Evolutionary conservation across 2,888 invertebrate genomes (phyloP), one percentile per base, ranked within the genome.

Genomic region (Eristalinus aeneus): DNA sequence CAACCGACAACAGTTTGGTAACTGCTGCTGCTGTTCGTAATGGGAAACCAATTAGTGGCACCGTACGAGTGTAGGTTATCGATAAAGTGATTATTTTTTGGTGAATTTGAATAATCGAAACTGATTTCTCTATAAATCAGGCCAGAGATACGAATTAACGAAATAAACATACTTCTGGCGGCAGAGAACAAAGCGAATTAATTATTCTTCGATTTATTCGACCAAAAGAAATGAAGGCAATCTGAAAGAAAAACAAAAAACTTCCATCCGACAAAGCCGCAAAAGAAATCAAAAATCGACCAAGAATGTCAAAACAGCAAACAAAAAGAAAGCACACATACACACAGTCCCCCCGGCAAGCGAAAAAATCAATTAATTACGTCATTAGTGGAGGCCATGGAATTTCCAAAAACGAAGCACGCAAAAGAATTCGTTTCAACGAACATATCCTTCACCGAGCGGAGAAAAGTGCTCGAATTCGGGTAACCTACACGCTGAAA

Each of bases 331-430:
- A 31, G 20, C 60, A 67, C 11, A 6, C 39, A 68, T 39, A 46
- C 12, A 39, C 46, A 46, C 46, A 46, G 4, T 46, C 46, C n/a
- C 46, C 46, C 16, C 1, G n/a, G 46, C 46, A 16, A 8, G 46
- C 46, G 54, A 63, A 27, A 73, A 85, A 86, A 81, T 69, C 54
- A 81, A 81, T 74, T 86, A 86, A 86, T 81, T 81, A 81, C 85
- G 81, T 86, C 81, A 86, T 86, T 81, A 81, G 73, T 46, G 63
- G 56, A 36, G 56, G 56, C 23, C 22, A 77, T 68, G 69, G 76
- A 85, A 85, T 81, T 85, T 85, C 58, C 32, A 65, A 32, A 67
- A 56, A 39, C 20, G 34, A 39, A 68, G 46, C 31, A 60, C 20
- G 20, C 31, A 54, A 20, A 72, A 27, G 67, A 77, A 46, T 46